Evolutionary conservation across 2,888 invertebrate genomes (phyloP).

Genomic region (Abscondita cerata): DNA sequence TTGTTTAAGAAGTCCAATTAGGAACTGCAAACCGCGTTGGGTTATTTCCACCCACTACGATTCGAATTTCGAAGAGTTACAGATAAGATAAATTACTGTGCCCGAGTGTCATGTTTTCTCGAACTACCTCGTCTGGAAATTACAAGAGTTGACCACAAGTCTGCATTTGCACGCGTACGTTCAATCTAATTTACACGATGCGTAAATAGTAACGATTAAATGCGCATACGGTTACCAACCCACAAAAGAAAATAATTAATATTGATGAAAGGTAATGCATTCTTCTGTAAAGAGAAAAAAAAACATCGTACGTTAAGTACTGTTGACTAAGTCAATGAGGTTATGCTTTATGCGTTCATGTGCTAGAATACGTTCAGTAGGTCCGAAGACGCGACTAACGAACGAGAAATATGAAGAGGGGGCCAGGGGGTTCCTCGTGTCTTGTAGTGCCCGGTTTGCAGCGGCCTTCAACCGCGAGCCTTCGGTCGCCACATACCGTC

Average conservation of each 20-base stretch:
- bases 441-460: slow-evolving; percentile 38
- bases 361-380: slow-evolving; percentile 28
- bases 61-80: too few species aligned
- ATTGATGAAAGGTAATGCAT: slow-evolving; percentile 10
- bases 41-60: too few species aligned
- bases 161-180: too few species aligned
- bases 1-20: too few species aligned
- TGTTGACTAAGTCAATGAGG: slow-evolving; percentile 26
- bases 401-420: slow-evolving; percentile 11
- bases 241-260: slow-evolving; percentile 16
- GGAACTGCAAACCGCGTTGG: too few species aligned
- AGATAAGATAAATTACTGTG: too few species aligned
- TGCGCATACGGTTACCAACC: too few species aligned
- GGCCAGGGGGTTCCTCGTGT: slow-evolving; percentile 25
- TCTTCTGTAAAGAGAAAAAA: not conserved
- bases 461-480: slow-evolving; percentile 47
- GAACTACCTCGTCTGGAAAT: too few species aligned
- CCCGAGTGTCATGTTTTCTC: too few species aligned
- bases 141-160: too few species aligned
- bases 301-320: slow-evolving; percentile 20
- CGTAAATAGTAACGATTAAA: not conserved
- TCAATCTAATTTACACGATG: too few species aligned
- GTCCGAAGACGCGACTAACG: slow-evolving; percentile 20
- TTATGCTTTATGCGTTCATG: slow-evolving; percentile 25
- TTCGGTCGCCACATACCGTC: slow-evolving; percentile 38